These are phyloP conservation scores for Rostratula benghalensis DNA, from an alignment of 2,113 vertebrate genomes.

Conservation along the genomic window DNA sequence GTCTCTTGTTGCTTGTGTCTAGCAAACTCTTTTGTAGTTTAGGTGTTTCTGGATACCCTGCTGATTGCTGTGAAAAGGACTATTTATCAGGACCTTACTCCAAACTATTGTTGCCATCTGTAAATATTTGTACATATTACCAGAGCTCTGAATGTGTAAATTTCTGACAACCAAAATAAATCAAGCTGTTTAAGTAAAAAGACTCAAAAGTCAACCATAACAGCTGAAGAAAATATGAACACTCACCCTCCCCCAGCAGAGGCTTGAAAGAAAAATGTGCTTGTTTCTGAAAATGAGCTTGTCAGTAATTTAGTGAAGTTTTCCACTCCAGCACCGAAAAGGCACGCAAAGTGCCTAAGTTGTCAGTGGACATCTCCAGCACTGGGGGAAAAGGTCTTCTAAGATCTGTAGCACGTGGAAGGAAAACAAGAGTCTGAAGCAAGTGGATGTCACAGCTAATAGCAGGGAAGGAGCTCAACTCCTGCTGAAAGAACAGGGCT, in stretches of 20 bases:
- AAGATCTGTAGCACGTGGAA: neutral
- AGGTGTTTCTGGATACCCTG: neutral
- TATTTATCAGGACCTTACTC: neutral
- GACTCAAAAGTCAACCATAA: neutral
- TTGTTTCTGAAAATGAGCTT: neutral
- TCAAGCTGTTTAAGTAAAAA: neutral
- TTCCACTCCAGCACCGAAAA: neutral
- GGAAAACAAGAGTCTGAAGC: neutral
- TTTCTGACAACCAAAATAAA: neutral
- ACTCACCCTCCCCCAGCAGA: neutral
- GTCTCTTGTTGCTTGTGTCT: neutral
- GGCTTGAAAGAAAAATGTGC: neutral
- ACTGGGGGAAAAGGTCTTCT: neutral
- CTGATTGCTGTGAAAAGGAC: neutral
- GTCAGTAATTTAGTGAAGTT: neutral
- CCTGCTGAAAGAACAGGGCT: neutral
- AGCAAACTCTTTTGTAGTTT: neutral
- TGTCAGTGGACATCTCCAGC: neutral
- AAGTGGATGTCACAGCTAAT: neutral
- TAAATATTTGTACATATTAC: conserved; percentile 20
- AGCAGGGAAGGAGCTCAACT: neutral
- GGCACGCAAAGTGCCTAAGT: neutral
- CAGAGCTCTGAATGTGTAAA: neutral
- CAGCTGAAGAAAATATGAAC: neutral
- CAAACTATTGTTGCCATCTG: neutral